Evolutionary conservation across 2,888 invertebrate genomes (phyloP).

Genomic region (Blomia tropicalis): DNA sequence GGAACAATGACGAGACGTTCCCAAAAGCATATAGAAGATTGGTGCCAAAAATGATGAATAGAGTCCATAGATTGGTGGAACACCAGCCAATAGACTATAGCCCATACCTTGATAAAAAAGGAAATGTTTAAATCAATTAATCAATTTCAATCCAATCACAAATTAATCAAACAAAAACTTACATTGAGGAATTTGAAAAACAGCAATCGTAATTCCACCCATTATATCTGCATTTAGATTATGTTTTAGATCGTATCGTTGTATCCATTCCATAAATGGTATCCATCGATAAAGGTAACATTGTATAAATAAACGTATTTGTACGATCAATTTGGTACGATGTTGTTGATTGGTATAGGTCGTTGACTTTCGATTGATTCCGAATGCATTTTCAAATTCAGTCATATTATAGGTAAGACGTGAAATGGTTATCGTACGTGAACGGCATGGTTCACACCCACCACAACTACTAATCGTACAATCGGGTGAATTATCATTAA

Average conservation of each 20-base stretch:
- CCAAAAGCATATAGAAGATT: constrained; percentile 22
- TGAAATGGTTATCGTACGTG: constrained; percentile 11
- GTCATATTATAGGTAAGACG: constrained; percentile 23
- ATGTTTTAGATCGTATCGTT: constrained; percentile 32
- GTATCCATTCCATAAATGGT: constrained; percentile 35
- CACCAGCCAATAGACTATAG: constrained; percentile 23
- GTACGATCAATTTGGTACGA: not conserved
- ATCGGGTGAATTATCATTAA: not conserved
- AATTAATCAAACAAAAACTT: not conserved
- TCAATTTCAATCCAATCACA: not conserved
- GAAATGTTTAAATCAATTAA: not conserved
- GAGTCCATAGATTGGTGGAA: constrained; percentile 25
- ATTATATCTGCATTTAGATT: constrained; percentile 29
- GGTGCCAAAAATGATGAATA: constrained; percentile 25
- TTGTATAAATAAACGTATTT: not conserved
- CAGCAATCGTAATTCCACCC: constrained; percentile 30
- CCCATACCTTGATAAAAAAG: constrained; percentile 23
- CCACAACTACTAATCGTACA: not conserved
- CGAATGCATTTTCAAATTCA: constrained; percentile 18
- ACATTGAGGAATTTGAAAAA: constrained; percentile 32
- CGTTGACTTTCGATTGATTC: not conserved
- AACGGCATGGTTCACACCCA: constrained; percentile 19
- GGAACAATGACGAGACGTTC: constrained; percentile 25
- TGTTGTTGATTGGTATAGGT: not conserved
- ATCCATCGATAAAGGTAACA: constrained; percentile 25